These are phyloP conservation scores for Doryteuthis pealeii DNA, from an alignment of 1,140 invertebrate species.

Conservation along the genomic window DNA sequence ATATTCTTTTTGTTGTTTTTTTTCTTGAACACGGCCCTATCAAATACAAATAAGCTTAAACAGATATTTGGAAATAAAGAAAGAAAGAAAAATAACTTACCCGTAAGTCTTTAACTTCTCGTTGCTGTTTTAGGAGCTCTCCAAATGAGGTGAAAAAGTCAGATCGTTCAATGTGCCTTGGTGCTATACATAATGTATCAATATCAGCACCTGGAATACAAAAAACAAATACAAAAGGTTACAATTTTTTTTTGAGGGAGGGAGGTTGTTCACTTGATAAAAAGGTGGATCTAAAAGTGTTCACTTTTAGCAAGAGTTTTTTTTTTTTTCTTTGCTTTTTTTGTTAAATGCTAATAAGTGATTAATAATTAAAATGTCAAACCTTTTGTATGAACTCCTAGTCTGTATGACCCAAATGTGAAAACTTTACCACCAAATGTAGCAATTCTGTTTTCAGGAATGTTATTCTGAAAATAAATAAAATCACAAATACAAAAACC, in stretches of 20 bases:
- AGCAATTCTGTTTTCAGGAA: conserved; percentile 57
- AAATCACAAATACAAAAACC: neutral
- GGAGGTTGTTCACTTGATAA: no score
- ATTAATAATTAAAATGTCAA: no score
- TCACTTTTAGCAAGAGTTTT: no score
- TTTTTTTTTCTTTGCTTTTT: no score
- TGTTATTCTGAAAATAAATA: conserved; percentile 49
- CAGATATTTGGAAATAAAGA: no score
- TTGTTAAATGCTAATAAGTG: no score
- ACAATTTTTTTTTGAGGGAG: no score
- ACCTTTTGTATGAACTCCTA: conserved; percentile 84
- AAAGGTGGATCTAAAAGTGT: no score
- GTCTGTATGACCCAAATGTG: conserved; percentile 93
- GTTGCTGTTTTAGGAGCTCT: conserved; percentile 83
- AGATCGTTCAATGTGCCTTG: conserved; percentile 86
- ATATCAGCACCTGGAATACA: conserved; percentile 85
- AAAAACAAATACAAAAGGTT: conserved; percentile 12
- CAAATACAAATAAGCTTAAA: no score
- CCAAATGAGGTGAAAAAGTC: conserved; percentile 97
- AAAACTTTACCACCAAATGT: conserved; percentile 94
- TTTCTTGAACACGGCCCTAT: no score
- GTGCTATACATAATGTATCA: conserved; percentile 96
- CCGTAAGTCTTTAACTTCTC: conserved; percentile 81
- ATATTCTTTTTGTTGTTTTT: no score
- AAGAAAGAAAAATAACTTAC: conserved; percentile 60